phyloP scores from a whole-genome alignment of 2,888 invertebrate species.

The Cephonodes hylas region DNA sequence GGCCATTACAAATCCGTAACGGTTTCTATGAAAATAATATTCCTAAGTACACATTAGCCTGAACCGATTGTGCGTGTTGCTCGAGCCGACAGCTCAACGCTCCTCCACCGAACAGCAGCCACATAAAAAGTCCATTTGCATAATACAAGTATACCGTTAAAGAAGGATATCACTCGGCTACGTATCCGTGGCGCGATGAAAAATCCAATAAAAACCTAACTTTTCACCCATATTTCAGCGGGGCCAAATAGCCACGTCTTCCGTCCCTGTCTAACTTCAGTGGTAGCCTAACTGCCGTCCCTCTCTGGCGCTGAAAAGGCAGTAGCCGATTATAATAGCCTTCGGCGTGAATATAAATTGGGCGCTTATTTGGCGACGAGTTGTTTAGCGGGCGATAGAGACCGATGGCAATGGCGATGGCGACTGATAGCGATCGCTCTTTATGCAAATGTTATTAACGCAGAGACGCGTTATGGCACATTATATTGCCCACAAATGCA shows the following conservation, averaged over 20 bases:
- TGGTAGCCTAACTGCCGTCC: conserved; percentile 28
- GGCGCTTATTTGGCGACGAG: conserved; percentile 72
- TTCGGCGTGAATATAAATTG: conserved; percentile 70
- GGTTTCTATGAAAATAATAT: not conserved
- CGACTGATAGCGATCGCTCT: conserved; percentile 23
- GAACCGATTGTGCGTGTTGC: not conserved
- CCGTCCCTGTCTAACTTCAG: conserved; percentile 30
- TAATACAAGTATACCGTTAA: conserved; percentile 26
- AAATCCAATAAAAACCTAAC: conserved; percentile 62
- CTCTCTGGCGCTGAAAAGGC: conserved; percentile 31
- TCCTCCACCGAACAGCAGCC: not conserved
- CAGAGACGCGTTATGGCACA: conserved; percentile 12
- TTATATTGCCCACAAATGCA: not conserved
- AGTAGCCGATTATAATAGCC: conserved; percentile 62
- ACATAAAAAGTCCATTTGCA: conserved; percentile 20
- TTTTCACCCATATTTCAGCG: conserved; percentile 51
- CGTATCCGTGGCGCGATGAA: conserved; percentile 45
- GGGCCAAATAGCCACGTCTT: conserved; percentile 34
- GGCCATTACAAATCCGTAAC: no score
- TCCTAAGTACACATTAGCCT: not conserved
- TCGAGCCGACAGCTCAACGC: not conserved
- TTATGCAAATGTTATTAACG: conserved; percentile 66
- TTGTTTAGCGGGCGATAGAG: conserved; percentile 55
- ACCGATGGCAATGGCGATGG: not conserved
- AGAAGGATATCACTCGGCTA: conserved; percentile 29